phyloP scores from a whole-genome alignment of 2,113 vertebrate genomes.

The Rhynchopsitta pachyrhyncha region DNA sequence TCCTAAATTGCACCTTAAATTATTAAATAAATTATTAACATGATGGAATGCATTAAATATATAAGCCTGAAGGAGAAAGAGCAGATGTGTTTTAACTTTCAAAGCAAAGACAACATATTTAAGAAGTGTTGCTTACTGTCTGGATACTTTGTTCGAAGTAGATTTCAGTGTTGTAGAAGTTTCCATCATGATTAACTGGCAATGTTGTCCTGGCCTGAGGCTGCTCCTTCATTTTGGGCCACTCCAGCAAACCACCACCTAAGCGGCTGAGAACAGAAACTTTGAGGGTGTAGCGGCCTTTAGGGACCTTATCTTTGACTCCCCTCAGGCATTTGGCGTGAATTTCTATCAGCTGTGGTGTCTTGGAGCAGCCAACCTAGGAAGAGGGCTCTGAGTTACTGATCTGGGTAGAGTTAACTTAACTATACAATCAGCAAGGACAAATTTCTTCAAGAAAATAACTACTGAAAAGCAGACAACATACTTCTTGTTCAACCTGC shows the following conservation, averaged over 20 bases:
- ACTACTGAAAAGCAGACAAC: conserved; percentile 17
- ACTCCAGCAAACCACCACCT: conserved; percentile 71
- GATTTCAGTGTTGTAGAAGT: conserved; percentile 82
- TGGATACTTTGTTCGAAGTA: conserved; percentile 81
- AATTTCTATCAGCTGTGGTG: conserved; percentile 79
- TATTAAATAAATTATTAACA: conserved; percentile 61
- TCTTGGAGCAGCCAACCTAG: conserved; percentile 68
- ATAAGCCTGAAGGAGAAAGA: conserved; percentile 41
- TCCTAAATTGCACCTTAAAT: conserved; percentile 61
- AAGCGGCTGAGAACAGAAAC: conserved; percentile 79
- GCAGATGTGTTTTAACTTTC: conserved; percentile 11
- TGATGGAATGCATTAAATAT: conserved; percentile 53
- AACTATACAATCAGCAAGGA: conserved; percentile 56
- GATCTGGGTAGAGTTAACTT: conserved; percentile 16
- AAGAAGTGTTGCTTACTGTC: conserved; percentile 76
- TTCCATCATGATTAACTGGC: conserved; percentile 77
- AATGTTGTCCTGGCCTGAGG: conserved; percentile 60
- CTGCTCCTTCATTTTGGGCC: conserved; percentile 56
- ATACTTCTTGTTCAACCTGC: conserved; percentile 50
- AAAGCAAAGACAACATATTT: conserved; percentile 43
- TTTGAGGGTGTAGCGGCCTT: conserved; percentile 80
- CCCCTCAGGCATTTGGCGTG: conserved; percentile 82
- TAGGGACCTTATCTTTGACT: conserved; percentile 86
- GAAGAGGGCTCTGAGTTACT: conserved; percentile 68
- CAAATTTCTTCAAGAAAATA: conserved; percentile 31